These are phyloP conservation scores for Anhinga anhinga DNA, from an alignment of 2,113 vertebrate genomes.

Conservation along the genomic window DNA sequence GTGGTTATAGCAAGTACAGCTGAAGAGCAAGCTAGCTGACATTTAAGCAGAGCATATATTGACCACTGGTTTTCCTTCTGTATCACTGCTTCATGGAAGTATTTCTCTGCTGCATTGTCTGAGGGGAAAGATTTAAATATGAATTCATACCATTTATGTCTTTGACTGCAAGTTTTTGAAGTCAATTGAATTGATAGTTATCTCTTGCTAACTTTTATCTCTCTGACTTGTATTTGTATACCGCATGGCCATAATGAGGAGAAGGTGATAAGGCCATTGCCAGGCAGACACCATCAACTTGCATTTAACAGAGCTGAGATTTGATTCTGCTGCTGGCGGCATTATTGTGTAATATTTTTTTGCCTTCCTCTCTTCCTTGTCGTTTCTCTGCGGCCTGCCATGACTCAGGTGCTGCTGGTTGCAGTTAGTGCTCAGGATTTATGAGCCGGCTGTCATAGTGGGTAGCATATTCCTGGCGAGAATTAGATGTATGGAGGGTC, in stretches of 20 bases:
- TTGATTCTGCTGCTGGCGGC: conserved; percentile 19
- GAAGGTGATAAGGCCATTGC: conserved; percentile 18
- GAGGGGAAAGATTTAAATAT: conserved; percentile 35
- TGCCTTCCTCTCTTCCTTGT: neutral
- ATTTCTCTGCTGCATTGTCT: neutral
- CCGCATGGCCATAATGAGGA: neutral
- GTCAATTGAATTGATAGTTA: conserved; percentile 17
- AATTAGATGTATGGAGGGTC: neutral
- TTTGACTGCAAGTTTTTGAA: neutral
- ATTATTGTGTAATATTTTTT: neutral
- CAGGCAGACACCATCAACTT: neutral
- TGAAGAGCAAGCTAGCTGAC: neutral
- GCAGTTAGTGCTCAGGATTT: neutral
- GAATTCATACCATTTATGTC: neutral
- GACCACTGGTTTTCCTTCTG: conserved; percentile 4
- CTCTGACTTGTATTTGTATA: conserved; percentile 36
- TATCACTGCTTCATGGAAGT: neutral
- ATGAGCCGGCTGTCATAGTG: neutral
- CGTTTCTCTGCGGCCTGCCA: neutral
- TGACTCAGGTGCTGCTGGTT: neutral
- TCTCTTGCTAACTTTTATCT: conserved; percentile 15
- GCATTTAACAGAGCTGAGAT: neutral
- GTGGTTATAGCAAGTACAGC: neutral
- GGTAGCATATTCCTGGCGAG: neutral
- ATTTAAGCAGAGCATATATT: neutral